Base-by-base conservation (phyloP, 2,888 invertebrate genomes). In the Psococerastis gibbosa region DNA sequence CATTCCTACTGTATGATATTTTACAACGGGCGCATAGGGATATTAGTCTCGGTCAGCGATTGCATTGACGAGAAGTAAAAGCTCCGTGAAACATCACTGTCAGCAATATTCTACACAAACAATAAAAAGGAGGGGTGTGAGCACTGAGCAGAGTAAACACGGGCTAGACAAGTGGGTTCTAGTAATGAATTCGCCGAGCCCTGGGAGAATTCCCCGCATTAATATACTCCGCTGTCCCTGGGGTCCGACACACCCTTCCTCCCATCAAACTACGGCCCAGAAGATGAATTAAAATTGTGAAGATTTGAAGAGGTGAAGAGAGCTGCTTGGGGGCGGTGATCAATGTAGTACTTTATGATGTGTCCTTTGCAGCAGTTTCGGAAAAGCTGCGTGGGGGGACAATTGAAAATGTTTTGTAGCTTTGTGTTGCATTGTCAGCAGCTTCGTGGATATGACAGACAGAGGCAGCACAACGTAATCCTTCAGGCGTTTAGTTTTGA, bases 251-350 rank as follows among this genome's bases (percentile, higher is more conserved):
- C 35, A 18, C 35, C 43, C 27, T 32, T 20, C 43, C 16, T 18
- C 43, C 9, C 33, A 42, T 32, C 38, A 34, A 15, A 38, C 31
- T 16, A 16, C 34, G 42, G 43, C 43, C 42, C 18, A 38, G 18
- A 38, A 38, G 11, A 5, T 9, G 20, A 38, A 38, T 20, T 17
- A 22, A 38, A 38, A 34, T 34, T 9, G 20, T n/a, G 38, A 38
- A 17, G 16, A 16, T 17, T 38, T 38, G 22, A 20, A 38, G 22
- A 11, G 33, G 33, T 16, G 9, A 33, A 33, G n/a, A n/a, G 31
- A 31, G n/a, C 9, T 11, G 35, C 17, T 13, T 32, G 15, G 17
- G 38, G 35, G n/a, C n/a, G n/a, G n/a, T n/a, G n/a, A n/a, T n/a
- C n/a, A n/a, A n/a, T n/a, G n/a, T n/a, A n/a, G n/a, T n/a, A n/a